Percentiles rank a stretch among this genome's conserved stretches.
Conservation (phyloP, 2,797 vertebrate species). For the Danio jaintianensis region DNA sequence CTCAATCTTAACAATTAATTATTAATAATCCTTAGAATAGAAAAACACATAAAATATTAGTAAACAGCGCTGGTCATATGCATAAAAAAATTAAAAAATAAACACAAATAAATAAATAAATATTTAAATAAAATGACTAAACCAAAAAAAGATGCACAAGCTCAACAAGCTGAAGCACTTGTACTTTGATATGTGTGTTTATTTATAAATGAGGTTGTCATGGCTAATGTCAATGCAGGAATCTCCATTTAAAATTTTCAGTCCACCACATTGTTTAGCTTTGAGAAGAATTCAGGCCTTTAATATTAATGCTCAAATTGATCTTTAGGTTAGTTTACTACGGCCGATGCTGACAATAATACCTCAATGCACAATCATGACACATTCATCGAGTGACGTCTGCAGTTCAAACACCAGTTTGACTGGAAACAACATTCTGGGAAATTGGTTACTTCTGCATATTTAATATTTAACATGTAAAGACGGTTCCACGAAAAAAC, state of each 20-base stretch:
- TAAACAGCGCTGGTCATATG: constrained; percentile 24
- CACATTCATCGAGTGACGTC: constrained; percentile 6
- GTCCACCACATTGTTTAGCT: constrained; percentile 11
- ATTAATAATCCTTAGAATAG: constrained; percentile 4
- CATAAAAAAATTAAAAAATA: too few species aligned
- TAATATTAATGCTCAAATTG: constrained; percentile 12
- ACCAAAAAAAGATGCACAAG: background rate
- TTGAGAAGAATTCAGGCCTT: constrained; percentile 3
- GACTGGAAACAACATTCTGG: constrained; percentile 41
- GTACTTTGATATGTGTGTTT: constrained; percentile 52
- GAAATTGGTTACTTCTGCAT: constrained; percentile 49
- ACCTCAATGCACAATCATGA: constrained; percentile 11
- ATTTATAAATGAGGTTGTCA: constrained; percentile 59
- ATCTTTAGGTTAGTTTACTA: constrained; percentile 24
- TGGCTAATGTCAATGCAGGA: constrained; percentile 59
- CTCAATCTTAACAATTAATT: background rate
- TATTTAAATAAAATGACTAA: too few species aligned
- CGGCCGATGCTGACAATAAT: constrained; percentile 3
- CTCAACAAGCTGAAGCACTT: constrained; percentile 13
- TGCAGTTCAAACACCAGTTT: constrained; percentile 30
- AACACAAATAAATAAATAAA: too few species aligned
- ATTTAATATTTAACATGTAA: constrained; percentile 56
- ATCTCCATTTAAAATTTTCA: constrained; percentile 41
- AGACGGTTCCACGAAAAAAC: constrained; percentile 58
- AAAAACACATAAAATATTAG: too few species aligned